A percentile compares a stretch with the other conserved stretches of the same genome.
phyloP scores from a whole-genome alignment of 1,140 invertebrate species.

The Heliothis subflexa region DNA sequence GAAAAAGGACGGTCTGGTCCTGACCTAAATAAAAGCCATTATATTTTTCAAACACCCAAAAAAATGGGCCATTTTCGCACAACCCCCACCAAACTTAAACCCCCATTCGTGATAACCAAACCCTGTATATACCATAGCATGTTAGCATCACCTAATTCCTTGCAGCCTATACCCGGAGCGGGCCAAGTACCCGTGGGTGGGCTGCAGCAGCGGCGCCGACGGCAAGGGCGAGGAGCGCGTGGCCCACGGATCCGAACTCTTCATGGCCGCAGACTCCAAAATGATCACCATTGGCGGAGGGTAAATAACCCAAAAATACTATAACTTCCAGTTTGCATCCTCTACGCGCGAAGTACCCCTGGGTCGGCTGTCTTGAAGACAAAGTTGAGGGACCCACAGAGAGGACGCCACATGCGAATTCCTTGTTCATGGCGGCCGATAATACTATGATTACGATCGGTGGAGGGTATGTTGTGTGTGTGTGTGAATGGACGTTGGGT shows the following conservation, averaged over 20 bases:
- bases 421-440: conserved; percentile 98
- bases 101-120: not conserved
- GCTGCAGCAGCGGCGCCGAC: conserved; percentile 84
- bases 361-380: conserved; percentile 91
- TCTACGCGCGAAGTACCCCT: conserved; percentile 94
- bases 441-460: conserved; percentile 94
- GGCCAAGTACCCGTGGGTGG: conserved; percentile 97
- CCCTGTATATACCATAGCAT: conserved; percentile 41
- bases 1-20: no score
- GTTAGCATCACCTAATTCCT: conserved; percentile 50
- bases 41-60: no score
- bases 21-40: no score
- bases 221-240: conserved; percentile 88
- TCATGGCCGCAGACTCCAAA: conserved; percentile 97
- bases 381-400: conserved; percentile 83
- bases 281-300: conserved; percentile 94
- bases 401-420: conserved; percentile 91
- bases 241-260: conserved; percentile 95
- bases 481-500: not conserved
- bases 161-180: conserved; percentile 92
- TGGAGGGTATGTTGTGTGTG: conserved; percentile 65
- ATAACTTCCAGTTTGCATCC: conserved; percentile 89
- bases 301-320: conserved; percentile 57
- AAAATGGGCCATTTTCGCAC: no score
- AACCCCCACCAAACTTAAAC: no score